A percentile compares a stretch with the other conserved stretches of the same genome.
Conservation (phyloP, 2,113 vertebrate species). For the Varanus komodoensis region DNA sequence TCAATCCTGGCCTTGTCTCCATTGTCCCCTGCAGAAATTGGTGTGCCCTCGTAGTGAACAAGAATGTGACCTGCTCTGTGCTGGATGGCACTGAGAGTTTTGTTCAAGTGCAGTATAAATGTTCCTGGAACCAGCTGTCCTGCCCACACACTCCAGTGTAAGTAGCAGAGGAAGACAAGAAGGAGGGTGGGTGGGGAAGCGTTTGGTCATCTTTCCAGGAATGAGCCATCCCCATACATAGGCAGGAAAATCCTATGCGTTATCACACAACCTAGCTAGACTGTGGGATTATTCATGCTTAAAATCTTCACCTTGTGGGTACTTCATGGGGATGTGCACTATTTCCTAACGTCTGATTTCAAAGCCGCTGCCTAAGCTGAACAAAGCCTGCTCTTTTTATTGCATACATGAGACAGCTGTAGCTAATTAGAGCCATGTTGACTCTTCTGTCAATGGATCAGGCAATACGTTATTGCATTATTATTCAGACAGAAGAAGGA, state of each 20-base stretch:
- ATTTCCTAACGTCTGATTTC: slow-evolving; percentile 3
- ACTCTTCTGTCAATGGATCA: slow-evolving; percentile 21
- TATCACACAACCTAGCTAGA: neutral
- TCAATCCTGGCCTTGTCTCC: slow-evolving; percentile 19
- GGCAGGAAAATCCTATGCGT: neutral
- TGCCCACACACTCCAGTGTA: slow-evolving; percentile 81
- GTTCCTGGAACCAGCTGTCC: slow-evolving; percentile 84
- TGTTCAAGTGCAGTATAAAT: slow-evolving; percentile 86
- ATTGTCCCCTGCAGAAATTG: slow-evolving; percentile 84
- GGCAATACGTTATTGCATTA: slow-evolving; percentile 1
- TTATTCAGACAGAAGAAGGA: slow-evolving; percentile 35
- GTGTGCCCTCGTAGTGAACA: slow-evolving; percentile 94
- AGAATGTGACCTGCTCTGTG: slow-evolving; percentile 92
- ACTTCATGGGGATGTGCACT: neutral
- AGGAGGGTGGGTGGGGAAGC: neutral
- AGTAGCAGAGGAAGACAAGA: slow-evolving; percentile 61
- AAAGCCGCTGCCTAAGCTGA: neutral
- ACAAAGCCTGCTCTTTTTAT: slow-evolving; percentile 45
- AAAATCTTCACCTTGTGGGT: neutral
- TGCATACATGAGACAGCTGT: slow-evolving; percentile 61
- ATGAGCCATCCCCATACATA: slow-evolving; percentile 16
- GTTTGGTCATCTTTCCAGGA: neutral
- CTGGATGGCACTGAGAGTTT: slow-evolving; percentile 87
- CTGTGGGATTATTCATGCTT: neutral
- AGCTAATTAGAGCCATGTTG: slow-evolving; percentile 74